Conservation (phyloP, 2,888 invertebrate species). For the Apotomis turbidana region DNA sequence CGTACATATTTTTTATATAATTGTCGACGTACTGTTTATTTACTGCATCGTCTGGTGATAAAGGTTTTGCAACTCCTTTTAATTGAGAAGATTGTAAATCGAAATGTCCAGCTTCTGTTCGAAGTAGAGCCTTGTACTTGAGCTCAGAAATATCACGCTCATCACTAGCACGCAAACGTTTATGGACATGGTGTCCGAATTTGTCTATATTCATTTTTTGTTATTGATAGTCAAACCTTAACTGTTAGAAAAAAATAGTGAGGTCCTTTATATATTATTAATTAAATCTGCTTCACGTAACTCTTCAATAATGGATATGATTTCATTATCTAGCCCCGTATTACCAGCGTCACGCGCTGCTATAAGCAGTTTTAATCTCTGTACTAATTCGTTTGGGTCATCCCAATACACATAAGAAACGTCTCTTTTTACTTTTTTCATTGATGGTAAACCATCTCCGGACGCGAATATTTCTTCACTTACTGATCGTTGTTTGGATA, state of each 20-base stretch:
- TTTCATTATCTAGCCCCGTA: conserved; percentile 6
- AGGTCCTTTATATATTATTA: neutral
- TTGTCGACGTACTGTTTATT: neutral
- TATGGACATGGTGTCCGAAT: conserved; percentile 13
- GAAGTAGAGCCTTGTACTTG: conserved; percentile 4
- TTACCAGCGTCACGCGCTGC: conserved; percentile 7
- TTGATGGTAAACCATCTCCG: neutral
- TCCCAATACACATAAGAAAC: conserved; percentile 7
- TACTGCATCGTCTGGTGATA: neutral
- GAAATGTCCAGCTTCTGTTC: neutral
- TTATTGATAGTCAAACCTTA: neutral
- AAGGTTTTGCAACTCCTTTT: neutral
- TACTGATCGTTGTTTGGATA: neutral
- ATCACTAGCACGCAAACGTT: conserved; percentile 5
- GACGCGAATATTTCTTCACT: neutral
- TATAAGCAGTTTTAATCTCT: conserved; percentile 8
- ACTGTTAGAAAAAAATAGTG: neutral
- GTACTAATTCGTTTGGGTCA: conserved; percentile 3
- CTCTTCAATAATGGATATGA: conserved; percentile 6
- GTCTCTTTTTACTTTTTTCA: neutral
- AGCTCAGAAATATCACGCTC: conserved; percentile 12
- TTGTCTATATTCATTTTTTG: neutral
- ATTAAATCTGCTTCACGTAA: neutral
- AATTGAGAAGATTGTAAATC: neutral
- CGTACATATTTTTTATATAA: neutral